These are phyloP conservation scores for Lysandra coridon DNA, from an alignment of 2,888 invertebrate species.

Conservation along the genomic window DNA sequence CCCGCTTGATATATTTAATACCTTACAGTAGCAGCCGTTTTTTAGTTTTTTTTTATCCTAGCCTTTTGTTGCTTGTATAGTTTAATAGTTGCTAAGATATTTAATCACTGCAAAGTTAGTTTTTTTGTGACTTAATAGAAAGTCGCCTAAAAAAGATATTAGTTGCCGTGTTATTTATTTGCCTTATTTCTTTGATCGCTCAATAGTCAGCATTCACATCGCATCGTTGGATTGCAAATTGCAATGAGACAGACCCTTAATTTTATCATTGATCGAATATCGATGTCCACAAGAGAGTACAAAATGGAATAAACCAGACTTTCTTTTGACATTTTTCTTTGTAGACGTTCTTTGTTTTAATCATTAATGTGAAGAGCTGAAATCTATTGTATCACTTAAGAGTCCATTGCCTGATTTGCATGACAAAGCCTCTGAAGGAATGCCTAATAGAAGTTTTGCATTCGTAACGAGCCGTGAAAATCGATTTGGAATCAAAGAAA, in stretches of 20 bases:
- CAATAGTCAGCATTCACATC: too few relatives aligned
- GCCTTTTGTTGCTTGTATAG: too few relatives aligned
- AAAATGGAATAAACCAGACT: not conserved
- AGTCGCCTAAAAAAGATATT: too few relatives aligned
- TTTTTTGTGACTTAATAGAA: too few relatives aligned
- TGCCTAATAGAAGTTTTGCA: conserved; percentile 71
- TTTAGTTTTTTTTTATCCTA: too few relatives aligned
- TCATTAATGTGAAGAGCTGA: conserved; percentile 45
- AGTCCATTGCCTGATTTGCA: conserved; percentile 58
- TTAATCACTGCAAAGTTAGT: too few relatives aligned
- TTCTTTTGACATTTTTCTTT: conserved; percentile 30
- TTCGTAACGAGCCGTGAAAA: conserved; percentile 67
- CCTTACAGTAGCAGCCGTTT: too few relatives aligned
- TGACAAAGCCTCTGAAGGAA: conserved; percentile 64
- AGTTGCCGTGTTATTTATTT: too few relatives aligned
- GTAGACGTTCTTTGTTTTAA: conserved; percentile 40
- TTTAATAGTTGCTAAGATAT: too few relatives aligned
- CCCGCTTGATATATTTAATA: too few relatives aligned
- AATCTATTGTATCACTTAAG: conserved; percentile 70
- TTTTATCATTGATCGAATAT: not conserved
- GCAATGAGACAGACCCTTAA: not conserved
- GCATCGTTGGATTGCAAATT: too few relatives aligned
- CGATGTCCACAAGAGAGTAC: not conserved
- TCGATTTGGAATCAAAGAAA: conserved; percentile 57
- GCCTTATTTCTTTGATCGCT: too few relatives aligned